Evolutionary conservation across 2,888 invertebrate genomes (phyloP), one percentile per base, ranked within the genome.

Genomic region (Nasonia oneida): DNA sequence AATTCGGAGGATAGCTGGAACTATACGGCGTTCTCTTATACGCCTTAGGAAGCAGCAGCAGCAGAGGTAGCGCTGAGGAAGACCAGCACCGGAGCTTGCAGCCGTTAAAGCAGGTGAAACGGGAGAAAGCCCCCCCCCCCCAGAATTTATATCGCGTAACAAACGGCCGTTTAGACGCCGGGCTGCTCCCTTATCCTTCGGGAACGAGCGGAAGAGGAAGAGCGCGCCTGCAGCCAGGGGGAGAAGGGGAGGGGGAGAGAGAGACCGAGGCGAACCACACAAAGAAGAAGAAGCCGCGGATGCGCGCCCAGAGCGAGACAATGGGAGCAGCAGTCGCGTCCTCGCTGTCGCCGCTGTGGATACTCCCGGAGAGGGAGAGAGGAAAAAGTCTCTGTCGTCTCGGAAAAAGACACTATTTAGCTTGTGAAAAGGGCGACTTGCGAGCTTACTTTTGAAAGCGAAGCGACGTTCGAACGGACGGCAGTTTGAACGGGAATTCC

Each of bases 121-220:
- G 74, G 61, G 78, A 85, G 82, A 79, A 77, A 81, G 47, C n/a
- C n/a, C 15, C 23, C 23, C 23, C 23, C 23, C 73, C 57, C 50
- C 42, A 67, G 83, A 86, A 86, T 84, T 86, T 86, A 86, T 84
- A 78, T 84, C 81, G 81, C 75, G 86, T 86, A 86, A 86, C 84
- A 84, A 86, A 86, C 81, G 78, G 77, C 84, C 84, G 81, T 84
- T 84, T 83, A 86, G 83, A 84, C 76, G 83, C 76, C 79, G 85
- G 57, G 23, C 67, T 57, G 61, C 29, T 76, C 70, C 75, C 80
- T 86, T 86, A 83, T 86, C 79, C 80, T 67, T 80, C 37, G 12
- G 39, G 53, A 39, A 39, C 33, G 74, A 47, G 37, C 57, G 77
- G 61, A 76, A 80, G 29, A n/a, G 67, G 33, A 15, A 61, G n/a